Conservation (phyloP, 2,113 vertebrate species). For the Stictonetta naevosa region DNA sequence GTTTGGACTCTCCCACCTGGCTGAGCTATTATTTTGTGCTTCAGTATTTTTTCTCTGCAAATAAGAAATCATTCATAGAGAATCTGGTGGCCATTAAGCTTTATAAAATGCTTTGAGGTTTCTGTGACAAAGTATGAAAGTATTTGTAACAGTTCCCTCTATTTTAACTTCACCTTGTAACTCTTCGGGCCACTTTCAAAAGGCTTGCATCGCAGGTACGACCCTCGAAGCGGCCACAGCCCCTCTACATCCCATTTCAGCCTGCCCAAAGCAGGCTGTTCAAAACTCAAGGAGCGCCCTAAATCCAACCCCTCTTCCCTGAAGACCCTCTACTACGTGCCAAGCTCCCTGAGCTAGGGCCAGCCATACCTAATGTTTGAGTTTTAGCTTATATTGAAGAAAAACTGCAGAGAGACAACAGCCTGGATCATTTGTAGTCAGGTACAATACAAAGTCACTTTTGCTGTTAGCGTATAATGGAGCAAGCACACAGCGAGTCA, state of each 20-base stretch:
- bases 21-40: background rate
- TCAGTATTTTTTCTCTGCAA: background rate
- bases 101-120: background rate
- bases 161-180: background rate
- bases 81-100: background rate
- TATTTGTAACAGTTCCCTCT: background rate
- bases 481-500: background rate
- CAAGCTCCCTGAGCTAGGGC: background rate
- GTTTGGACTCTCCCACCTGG: background rate
- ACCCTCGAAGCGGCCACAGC: background rate
- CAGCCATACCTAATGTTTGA: background rate
- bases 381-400: background rate
- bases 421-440: background rate
- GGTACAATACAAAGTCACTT: conserved; percentile 39
- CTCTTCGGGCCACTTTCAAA: background rate
- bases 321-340: background rate
- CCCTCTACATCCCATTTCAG: background rate
- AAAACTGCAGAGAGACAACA: background rate
- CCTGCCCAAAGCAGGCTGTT: background rate
- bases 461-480: background rate
- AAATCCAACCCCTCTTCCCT: background rate
- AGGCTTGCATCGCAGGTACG: background rate
- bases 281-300: background rate
- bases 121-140: background rate
- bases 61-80: background rate